Base-by-base conservation (phyloP, 2,888 invertebrate genomes). In the Cheilosia variabilis region DNA sequence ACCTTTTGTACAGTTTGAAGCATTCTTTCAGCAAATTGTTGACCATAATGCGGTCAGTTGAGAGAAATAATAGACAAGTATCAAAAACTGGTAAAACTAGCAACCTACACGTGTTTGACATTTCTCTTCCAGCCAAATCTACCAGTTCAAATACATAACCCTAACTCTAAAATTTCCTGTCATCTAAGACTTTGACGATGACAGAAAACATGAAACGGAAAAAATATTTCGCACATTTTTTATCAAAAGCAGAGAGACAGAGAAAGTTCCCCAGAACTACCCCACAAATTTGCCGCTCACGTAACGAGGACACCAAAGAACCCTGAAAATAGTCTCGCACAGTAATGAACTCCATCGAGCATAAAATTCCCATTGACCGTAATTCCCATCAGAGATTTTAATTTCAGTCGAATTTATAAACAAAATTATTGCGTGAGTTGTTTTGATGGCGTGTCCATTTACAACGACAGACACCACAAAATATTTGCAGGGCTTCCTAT, bases 301-400 rank as follows among this genome's bases (percentile, higher is more conserved):
- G 43, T 6, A 43, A 37, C 37, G 37, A 31, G 60, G 27, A 31
- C 27, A 5, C 45, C 41, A 53, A 6, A 53, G 10, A 41, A 34
- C 41, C 10, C 41, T 24, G 41, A 24, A 37, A 65, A 53, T 10
- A 53, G 43, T 27, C 53, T 22, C 66, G n/a, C n/a, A n/a, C 52
- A 31, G 37, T 62, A 69, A 71, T 68, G 76, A 86, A 76, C 66
- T 52, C 52, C 86, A 72, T 86, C 57, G 72, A 71, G 58, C 76
- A 57, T 52, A 65, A 43, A 62, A 72, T 77, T 73, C 72, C 58
- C 72, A 81, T 71, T 86, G 81, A 77, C 81, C 81, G 72, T 81
- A 77, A 86, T 81, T 77, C 72, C 81, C 86, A 71, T 81, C 81
- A 77, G 24, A 68, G 76, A 86, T 86, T 86, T 81, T 77, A 81